Conservation (phyloP, 2,113 vertebrate genomes). For the Patagioenas fasciata region DNA sequence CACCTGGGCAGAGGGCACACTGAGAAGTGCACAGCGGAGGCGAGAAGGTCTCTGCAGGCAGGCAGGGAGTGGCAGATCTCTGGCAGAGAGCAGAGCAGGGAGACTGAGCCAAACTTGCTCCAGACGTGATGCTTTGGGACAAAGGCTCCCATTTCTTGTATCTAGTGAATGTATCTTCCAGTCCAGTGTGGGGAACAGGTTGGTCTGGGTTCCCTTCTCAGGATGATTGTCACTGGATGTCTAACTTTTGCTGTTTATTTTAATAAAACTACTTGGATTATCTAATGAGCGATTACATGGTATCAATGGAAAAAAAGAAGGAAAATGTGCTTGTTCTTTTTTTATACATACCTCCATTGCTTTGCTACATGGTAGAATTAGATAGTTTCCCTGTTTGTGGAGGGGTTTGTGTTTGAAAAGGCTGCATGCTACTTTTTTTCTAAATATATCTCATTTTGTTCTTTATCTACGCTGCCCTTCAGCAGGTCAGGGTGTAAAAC, state of each 20-base stretch:
- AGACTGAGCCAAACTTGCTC: neutral
- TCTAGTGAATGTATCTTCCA: neutral
- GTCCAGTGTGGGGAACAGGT: neutral
- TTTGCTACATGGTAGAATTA: neutral
- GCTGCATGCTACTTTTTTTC: neutral
- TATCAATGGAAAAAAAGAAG: neutral
- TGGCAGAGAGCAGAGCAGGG: neutral
- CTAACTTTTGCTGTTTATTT: neutral
- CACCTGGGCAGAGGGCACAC: neutral
- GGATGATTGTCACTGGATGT: neutral
- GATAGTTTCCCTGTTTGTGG: neutral
- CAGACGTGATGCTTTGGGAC: neutral
- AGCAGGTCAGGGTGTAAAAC: neutral
- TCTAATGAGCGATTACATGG: neutral
- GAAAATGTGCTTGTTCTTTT: neutral
- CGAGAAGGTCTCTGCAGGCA: neutral
- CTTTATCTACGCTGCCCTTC: neutral
- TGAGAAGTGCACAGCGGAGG: fast-evolving
- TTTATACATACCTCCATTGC: neutral
- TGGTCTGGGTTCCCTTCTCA: neutral
- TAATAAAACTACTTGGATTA: slow-evolving; percentile 22
- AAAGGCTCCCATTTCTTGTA: neutral
- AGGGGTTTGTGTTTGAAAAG: neutral
- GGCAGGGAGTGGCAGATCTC: neutral
- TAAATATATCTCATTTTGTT: neutral